These are phyloP conservation scores for Ceuthmochares aereus DNA, from an alignment of 2,113 vertebrate genomes.

Conservation along the genomic window DNA sequence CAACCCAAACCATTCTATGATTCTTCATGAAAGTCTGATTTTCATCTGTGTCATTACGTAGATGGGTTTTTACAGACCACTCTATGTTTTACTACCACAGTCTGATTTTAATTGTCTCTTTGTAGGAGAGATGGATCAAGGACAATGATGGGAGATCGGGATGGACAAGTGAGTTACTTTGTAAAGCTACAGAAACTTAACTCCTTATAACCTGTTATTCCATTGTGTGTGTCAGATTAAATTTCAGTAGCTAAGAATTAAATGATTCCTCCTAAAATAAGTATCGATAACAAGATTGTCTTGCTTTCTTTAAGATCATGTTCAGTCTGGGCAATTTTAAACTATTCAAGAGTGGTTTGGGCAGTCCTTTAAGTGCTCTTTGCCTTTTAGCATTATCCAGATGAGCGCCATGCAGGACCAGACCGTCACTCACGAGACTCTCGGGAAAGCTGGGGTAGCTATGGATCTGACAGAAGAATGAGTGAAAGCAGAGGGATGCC, in stretches of 20 bases:
- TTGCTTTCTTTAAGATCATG: neutral
- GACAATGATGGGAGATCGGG: constrained; percentile 85
- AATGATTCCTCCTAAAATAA: neutral
- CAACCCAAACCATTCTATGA: too few relatives aligned
- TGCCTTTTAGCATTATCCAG: constrained; percentile 84
- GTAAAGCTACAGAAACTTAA: neutral
- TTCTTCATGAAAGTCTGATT: neutral
- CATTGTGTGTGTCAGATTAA: neutral
- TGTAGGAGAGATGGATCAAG: constrained; percentile 86
- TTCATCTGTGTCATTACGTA: neutral
- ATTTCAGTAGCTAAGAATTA: neutral
- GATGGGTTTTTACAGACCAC: neutral
- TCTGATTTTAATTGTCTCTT: neutral
- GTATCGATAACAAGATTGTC: neutral
- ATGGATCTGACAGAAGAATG: constrained; percentile 88
- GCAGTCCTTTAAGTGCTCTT: neutral
- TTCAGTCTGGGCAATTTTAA: neutral
- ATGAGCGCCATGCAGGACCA: constrained; percentile 80
- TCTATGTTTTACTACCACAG: neutral
- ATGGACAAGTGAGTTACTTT: constrained; percentile 75
- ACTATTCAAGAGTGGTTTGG: accelerated
- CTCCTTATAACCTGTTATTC: neutral
- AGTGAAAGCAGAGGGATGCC: constrained; percentile 78
- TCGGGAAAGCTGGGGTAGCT: constrained; percentile 85
- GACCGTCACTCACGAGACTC: constrained; percentile 89